Evolutionary conservation across 2,888 invertebrate genomes (phyloP).

Genomic region (Elaeidobius kamerunicus): DNA sequence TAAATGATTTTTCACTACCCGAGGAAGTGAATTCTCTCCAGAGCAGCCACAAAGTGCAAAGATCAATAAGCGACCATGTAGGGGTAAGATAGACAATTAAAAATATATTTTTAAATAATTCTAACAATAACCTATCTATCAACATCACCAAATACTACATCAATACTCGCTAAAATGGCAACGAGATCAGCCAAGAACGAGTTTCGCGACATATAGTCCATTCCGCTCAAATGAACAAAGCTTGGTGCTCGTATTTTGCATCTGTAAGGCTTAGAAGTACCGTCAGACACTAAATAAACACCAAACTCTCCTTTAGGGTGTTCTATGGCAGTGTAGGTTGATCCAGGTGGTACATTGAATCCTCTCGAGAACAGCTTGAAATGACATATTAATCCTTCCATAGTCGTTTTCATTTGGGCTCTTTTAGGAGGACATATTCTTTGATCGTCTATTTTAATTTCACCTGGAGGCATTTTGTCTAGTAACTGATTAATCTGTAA

Average conservation of each 20-base stretch:
- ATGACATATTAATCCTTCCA: constrained; percentile 88
- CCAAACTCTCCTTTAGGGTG: constrained; percentile 88
- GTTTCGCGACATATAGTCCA: constrained; percentile 55
- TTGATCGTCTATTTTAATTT: constrained; percentile 74
- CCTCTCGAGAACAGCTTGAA: constrained; percentile 85
- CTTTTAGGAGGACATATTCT: constrained; percentile 74
- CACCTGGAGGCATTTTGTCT: constrained; percentile 79
- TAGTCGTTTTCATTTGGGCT: constrained; percentile 79
- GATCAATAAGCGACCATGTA: constrained; percentile 25
- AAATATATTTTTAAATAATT: constrained; percentile 1
- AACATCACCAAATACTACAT: constrained; percentile 61
- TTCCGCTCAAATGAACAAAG: constrained; percentile 60
- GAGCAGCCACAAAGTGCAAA: constrained; percentile 19
- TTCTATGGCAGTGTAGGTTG: constrained; percentile 76
- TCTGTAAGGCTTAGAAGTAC: constrained; percentile 67
- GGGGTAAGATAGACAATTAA: constrained; percentile 16
- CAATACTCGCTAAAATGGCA: constrained; percentile 62
- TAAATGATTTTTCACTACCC: constrained; percentile 25
- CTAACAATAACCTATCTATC: constrained; percentile 51
- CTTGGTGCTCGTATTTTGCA: constrained; percentile 51
- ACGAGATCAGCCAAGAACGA: constrained; percentile 69
- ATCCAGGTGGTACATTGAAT: constrained; percentile 78
- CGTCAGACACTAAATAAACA: constrained; percentile 83
- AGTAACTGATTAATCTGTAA: constrained; percentile 66
- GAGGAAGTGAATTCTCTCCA: constrained; percentile 29